Conservation (phyloP, 2,113 vertebrate species). For the Chionis minor region DNA sequence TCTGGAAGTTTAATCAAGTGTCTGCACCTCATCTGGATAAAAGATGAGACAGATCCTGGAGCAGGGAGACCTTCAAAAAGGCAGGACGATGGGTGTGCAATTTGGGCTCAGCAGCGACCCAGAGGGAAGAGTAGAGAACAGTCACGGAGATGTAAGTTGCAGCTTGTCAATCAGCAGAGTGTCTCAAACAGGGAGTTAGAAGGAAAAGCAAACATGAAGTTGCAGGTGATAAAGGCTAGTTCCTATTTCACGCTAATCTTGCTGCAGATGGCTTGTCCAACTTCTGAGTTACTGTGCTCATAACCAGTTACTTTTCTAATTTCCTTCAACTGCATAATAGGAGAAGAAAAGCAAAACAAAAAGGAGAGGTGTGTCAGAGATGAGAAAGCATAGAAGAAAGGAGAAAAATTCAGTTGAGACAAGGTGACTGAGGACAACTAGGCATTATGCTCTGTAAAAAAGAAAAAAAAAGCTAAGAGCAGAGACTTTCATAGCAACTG, state of each 20-base stretch:
- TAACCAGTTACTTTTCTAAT: neutral
- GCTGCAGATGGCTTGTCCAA: neutral
- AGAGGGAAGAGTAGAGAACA: neutral
- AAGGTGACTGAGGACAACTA: neutral
- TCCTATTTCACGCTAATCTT: neutral
- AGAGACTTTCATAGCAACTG: neutral
- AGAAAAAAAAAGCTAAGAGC: neutral
- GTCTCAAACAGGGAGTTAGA: neutral
- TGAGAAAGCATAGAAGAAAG: neutral
- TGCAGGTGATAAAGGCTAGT: neutral
- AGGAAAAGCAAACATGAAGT: neutral
- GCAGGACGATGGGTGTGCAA: neutral
- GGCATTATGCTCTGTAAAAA: constrained; percentile 25
- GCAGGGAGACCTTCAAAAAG: neutral
- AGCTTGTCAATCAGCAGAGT: neutral
- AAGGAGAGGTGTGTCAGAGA: neutral
- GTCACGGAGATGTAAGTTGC: neutral
- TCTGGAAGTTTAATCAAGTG: neutral
- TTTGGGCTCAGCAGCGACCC: neutral
- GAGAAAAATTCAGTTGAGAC: neutral
- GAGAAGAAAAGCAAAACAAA: neutral
- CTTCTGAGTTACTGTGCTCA: neutral
- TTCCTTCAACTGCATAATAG: neutral
- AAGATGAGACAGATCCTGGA: neutral
- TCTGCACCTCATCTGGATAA: neutral